A percentile compares a stretch with the other conserved stretches of the same genome.
These are phyloP conservation scores for Schizopygopsis malacanthus DNA, from an alignment of 2,797 vertebrate genomes.

Conservation along the genomic window DNA sequence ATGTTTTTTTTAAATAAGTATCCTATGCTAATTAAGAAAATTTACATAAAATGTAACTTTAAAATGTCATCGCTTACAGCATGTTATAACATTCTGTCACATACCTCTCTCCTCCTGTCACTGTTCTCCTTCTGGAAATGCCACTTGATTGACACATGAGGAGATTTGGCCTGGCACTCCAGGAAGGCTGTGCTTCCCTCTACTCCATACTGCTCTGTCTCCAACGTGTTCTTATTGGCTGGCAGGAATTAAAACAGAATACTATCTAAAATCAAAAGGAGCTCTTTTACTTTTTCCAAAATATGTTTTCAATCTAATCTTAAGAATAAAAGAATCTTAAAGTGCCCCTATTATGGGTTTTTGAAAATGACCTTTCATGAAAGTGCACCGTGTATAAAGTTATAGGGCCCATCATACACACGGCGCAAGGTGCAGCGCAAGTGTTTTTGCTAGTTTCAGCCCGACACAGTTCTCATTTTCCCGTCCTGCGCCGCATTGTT, in stretches of 20 bases:
- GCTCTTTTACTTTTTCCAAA: slow-evolving; percentile 8
- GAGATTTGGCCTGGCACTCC: slow-evolving; percentile 95
- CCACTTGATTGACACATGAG: slow-evolving; percentile 95
- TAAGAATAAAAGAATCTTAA: background rate
- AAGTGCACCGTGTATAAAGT: too few relatives aligned
- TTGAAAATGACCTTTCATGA: too few relatives aligned
- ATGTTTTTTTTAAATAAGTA: too few relatives aligned
- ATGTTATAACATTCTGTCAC: background rate
- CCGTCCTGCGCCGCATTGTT: too few relatives aligned
- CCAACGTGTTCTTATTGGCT: slow-evolving; percentile 93
- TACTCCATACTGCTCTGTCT: slow-evolving; percentile 93
- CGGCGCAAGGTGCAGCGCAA: too few relatives aligned
- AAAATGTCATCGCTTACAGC: background rate
- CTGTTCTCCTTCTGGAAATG: slow-evolving; percentile 95
- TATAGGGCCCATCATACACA: too few relatives aligned
- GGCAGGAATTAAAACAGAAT: slow-evolving; percentile 52
- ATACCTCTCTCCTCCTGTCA: slow-evolving; percentile 95
- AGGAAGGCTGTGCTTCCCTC: slow-evolving; percentile 96
- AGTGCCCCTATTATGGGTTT: too few relatives aligned
- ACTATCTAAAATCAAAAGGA: slow-evolving; percentile 25
- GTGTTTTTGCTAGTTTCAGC: too few relatives aligned
- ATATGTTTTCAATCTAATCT: background rate
- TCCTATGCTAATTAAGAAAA: too few relatives aligned
- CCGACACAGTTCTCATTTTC: too few relatives aligned
- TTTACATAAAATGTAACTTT: background rate